A percentile compares a stretch with the other conserved stretches of the same genome.
Evolutionary conservation across 2,797 vertebrate species (phyloP).

Genomic region (Spinus olivaceus): DNA sequence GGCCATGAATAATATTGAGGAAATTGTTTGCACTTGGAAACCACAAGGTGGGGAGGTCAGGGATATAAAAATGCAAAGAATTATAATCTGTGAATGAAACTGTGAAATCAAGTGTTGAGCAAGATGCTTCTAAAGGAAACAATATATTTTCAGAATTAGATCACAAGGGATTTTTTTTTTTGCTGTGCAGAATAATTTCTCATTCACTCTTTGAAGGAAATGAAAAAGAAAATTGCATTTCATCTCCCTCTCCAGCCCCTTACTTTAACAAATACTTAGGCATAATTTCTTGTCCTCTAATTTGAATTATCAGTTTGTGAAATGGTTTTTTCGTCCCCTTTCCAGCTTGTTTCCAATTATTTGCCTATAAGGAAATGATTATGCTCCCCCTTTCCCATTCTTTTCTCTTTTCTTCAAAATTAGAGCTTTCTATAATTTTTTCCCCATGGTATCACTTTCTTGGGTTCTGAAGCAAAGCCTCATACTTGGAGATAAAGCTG

Average conservation of each 20-base stretch:
- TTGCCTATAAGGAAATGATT: not conserved
- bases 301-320: not conserved
- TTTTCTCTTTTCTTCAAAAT: not conserved
- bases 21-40: conserved; percentile 37
- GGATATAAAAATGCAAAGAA: conserved; percentile 20
- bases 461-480: not conserved
- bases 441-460: not conserved
- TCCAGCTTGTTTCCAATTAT: not conserved
- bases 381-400: not conserved
- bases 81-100: conserved; percentile 8
- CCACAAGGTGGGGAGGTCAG: not conserved
- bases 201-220: conserved; percentile 4
- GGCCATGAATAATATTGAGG: conserved; percentile 26
- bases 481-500: not conserved
- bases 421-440: not conserved
- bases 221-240: not conserved
- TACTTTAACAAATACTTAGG: not conserved
- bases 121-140: conserved; percentile 31
- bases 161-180: not conserved
- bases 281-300: not conserved
- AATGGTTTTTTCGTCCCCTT: not conserved
- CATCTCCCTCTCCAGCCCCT: not conserved
- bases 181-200: conserved; percentile 8
- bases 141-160: not conserved
- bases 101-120: not conserved